A percentile compares a stretch with the other conserved stretches of the same genome.
Evolutionary conservation across 2,113 vertebrate species (phyloP).

Genomic region (Vulpes vulpes): DNA sequence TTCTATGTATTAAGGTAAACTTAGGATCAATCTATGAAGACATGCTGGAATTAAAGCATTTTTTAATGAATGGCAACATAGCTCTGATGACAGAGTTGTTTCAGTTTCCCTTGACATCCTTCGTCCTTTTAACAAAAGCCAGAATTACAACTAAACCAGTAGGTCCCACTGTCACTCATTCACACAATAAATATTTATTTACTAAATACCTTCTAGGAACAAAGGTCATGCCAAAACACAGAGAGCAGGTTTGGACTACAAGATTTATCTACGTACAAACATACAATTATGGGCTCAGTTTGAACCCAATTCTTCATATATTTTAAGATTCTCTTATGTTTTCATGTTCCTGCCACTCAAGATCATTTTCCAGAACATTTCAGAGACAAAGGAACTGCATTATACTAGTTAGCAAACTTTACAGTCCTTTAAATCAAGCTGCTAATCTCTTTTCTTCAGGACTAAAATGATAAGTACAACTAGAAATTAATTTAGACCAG

Average conservation of each 20-base stretch:
- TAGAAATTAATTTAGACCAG: not conserved
- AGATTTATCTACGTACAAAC: not conserved
- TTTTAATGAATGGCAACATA: slow-evolving; percentile 34
- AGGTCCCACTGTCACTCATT: not conserved
- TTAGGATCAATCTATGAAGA: slow-evolving; percentile 47
- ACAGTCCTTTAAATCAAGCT: not conserved
- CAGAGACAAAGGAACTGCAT: not conserved
- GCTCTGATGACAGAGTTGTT: not conserved
- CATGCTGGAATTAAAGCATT: slow-evolving; percentile 4
- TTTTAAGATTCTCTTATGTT: slow-evolving; percentile 45
- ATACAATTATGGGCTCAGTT: not conserved
- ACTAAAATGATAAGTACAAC: not conserved
- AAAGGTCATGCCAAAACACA: slow-evolving; percentile 5
- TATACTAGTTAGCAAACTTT: not conserved
- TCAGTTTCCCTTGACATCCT: not conserved
- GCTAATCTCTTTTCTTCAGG: not conserved
- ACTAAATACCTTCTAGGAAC: slow-evolving; percentile 48
- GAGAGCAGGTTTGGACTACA: not conserved
- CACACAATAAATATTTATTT: slow-evolving; percentile 60
- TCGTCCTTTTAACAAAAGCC: slow-evolving; percentile 7
- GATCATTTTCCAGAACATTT: slow-evolving; percentile 23
- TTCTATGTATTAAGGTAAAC: not conserved
- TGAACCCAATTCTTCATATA: not conserved
- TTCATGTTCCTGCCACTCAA: not conserved
- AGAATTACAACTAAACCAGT: slow-evolving; percentile 57